Evolutionary conservation across 2,797 vertebrate genomes (phyloP).

Genomic region (Allobates femoralis): DNA sequence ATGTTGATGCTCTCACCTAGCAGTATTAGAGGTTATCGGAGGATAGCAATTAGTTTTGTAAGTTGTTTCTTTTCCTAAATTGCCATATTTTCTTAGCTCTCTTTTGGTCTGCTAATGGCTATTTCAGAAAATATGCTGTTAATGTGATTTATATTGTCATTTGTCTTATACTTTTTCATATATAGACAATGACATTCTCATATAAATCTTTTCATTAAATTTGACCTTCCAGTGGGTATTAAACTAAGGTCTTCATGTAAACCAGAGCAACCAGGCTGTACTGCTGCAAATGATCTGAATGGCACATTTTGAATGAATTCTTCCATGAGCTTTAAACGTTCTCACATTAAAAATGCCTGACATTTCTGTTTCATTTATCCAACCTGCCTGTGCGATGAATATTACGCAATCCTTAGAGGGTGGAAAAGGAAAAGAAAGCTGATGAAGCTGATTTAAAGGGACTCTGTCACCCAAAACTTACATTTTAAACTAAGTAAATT

Average conservation of each 20-base stretch:
- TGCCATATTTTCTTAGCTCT: background rate
- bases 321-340: background rate
- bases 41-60: background rate
- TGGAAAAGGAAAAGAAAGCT: background rate
- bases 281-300: background rate
- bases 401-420: background rate
- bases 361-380: conserved; percentile 30
- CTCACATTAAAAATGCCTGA: conserved; percentile 3
- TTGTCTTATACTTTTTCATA: background rate
- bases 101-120: background rate
- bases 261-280: background rate
- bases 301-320: conserved; percentile 10
- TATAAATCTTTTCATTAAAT: background rate
- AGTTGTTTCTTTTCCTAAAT: background rate
- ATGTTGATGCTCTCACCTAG: background rate
- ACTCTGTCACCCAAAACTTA: too few relatives aligned
- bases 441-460: background rate
- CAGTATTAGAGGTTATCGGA: background rate
- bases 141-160: conserved; percentile 1
- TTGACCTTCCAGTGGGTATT: background rate
- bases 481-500: too few relatives aligned
- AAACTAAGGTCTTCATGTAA: conserved; percentile 1
- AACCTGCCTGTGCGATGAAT: background rate
- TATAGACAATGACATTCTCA: background rate
- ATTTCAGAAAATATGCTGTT: background rate